A percentile compares a stretch with the other conserved stretches of the same genome.
Evolutionary conservation across 92 coral and sea anemone genomes (phyloP).

Genomic region (Nematostella vectensis): DNA sequence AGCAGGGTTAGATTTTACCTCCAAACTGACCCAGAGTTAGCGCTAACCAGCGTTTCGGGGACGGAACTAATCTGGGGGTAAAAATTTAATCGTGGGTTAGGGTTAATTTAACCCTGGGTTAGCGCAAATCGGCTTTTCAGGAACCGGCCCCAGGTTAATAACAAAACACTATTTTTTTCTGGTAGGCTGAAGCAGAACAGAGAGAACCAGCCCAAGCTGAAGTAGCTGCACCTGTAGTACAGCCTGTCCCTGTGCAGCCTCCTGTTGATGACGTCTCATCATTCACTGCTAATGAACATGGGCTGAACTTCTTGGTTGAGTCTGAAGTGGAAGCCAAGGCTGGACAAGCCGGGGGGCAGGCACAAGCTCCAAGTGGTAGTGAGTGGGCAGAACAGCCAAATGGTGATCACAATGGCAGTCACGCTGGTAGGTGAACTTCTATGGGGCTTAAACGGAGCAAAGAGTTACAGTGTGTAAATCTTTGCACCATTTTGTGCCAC

Average conservation of each 20-base stretch:
- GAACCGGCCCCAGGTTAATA: no score
- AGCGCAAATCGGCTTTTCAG: no score
- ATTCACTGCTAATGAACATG: constrained; percentile 85
- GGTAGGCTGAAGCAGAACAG: constrained; percentile 7
- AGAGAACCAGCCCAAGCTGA: constrained; percentile 30
- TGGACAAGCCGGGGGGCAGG: constrained; percentile 10
- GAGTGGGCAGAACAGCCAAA: constrained; percentile 39
- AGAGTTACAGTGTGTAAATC: background rate
- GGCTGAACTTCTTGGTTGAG: constrained; percentile 89
- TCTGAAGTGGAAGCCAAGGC: constrained; percentile 73
- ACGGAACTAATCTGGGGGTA: no score
- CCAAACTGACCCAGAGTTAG: no score
- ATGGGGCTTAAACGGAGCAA: background rate
- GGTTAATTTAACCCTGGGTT: no score
- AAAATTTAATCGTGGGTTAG: no score
- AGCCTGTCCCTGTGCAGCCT: constrained; percentile 9
- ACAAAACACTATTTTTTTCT: background rate
- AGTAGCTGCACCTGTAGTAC: constrained; percentile 14
- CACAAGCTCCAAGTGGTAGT: constrained; percentile 23
- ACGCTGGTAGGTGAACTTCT: constrained; percentile 12
- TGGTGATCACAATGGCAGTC: constrained; percentile 3
- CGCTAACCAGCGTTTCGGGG: no score
- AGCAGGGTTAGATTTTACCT: no score
- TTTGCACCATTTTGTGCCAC: no score
- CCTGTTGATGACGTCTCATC: constrained; percentile 39